These are phyloP conservation scores for Sarcophaga rosellei DNA, from an alignment of 2,888 invertebrate genomes.

Conservation along the genomic window DNA sequence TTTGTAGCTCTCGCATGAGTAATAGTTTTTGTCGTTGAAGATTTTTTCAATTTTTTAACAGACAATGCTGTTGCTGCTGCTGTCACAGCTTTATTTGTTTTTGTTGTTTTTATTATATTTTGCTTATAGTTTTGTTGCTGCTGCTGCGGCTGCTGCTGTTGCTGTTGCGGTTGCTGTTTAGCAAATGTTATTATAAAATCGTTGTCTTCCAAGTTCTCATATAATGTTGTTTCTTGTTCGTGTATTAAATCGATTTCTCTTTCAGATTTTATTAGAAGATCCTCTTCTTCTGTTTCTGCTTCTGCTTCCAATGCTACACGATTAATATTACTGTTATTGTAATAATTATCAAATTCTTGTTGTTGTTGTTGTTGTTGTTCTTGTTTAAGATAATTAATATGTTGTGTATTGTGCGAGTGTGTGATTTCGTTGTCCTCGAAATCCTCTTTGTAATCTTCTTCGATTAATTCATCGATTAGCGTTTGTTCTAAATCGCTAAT, in stretches of 20 bases:
- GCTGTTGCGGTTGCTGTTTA: slow-evolving; percentile 34
- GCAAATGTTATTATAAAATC: slow-evolving; percentile 14
- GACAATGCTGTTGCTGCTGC: background rate
- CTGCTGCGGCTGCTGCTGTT: slow-evolving; percentile 18
- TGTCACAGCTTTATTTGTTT: background rate
- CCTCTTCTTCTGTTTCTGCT: background rate
- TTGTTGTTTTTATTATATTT: slow-evolving; percentile 36
- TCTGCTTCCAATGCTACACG: background rate
- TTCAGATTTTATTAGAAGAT: background rate
- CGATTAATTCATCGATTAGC: slow-evolving; percentile 59
- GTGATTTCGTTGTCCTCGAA: slow-evolving; percentile 53
- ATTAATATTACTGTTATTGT: no score
- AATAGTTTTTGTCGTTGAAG: slow-evolving; percentile 56
- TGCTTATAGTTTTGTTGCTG: no score
- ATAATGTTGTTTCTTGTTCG: slow-evolving; percentile 39
- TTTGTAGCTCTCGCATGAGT: slow-evolving; percentile 60
- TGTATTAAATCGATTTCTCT: slow-evolving; percentile 5
- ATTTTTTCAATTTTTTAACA: slow-evolving; percentile 51
- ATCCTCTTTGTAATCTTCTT: slow-evolving; percentile 59
- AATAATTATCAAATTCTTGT: background rate
- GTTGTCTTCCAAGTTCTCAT: background rate
- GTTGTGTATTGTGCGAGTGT: no score
- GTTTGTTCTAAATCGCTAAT: slow-evolving; percentile 54
- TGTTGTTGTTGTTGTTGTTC: slow-evolving; percentile 7
- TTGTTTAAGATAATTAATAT: background rate